Base-by-base conservation (phyloP, 2,113 vertebrate species). In the Psophia crepitans region DNA sequence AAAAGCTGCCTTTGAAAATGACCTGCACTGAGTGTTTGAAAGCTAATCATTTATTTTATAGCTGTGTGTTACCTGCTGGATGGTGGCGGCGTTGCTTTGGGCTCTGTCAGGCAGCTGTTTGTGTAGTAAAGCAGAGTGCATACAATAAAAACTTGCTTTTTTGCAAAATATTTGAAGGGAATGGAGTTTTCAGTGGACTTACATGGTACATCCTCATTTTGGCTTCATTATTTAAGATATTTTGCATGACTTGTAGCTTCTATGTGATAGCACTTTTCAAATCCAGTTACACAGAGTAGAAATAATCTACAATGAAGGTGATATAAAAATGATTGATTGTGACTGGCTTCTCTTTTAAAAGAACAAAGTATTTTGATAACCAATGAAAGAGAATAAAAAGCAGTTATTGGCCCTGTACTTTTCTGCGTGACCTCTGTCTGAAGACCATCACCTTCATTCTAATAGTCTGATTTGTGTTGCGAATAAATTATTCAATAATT, bases 401-500 rank as follows among this genome's bases (percentile, higher is more conserved):
- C 13, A 44, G 49, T 74, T 90, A 74, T 84, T 84, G 21, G 58
- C 21, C 83, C 63, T 66, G 39, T 68, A 48, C 51, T 84, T 89
- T 96, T 90, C 83, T 68, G 46, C 53, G 37, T 92, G 90, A 96
- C 93, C 92, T 95, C 83, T 90, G 80, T 68, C 68, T 89, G 80
- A 93, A 94, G 86, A 93, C 73, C 83, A 90, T 93, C 88, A 94
- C 90, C 71, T 94, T 95, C 83, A 91, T 89, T 92, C 83, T 92
- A 89, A 94, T 92, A 92, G 76, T 90, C 79, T 88, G 73, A 94
- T 97, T 94, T 96, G 81, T 96, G 89, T 96, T 95, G 94, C 1
- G 17, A 94, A 96, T 95, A 95, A 96, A 96, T 97, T 94, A 95
- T 92, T 96, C 95, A 97, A 64, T 87, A 93, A 94, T 97, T 96